Conservation (phyloP, 2,113 vertebrate genomes). For the Dascyllus trimaculatus region DNA sequence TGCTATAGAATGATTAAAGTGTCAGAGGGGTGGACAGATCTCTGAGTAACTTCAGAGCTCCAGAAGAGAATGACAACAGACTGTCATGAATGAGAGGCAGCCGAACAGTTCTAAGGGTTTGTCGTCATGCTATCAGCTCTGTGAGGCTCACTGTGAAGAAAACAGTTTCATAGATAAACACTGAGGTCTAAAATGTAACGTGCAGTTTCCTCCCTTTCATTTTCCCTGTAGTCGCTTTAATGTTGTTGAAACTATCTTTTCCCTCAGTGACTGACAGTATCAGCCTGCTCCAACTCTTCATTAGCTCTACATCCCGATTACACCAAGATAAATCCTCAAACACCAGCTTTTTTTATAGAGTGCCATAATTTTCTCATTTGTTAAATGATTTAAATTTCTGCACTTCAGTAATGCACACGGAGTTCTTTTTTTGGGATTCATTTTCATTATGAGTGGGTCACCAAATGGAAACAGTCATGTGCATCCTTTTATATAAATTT, state of each 20-base stretch:
- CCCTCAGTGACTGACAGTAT: neutral
- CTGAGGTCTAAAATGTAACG: neutral
- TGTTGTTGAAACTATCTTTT: neutral
- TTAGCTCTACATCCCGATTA: neutral
- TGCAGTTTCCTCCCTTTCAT: neutral
- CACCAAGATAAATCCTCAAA: neutral
- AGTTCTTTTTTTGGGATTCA: too few relatives aligned
- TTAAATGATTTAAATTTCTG: neutral
- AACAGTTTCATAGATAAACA: neutral
- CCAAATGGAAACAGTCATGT: neutral
- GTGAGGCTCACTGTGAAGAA: neutral
- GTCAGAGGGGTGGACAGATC: neutral
- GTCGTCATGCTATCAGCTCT: neutral
- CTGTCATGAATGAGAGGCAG: neutral
- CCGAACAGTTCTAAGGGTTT: neutral
- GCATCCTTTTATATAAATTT: neutral
- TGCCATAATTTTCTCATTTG: neutral
- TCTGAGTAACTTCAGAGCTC: neutral
- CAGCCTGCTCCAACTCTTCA: neutral
- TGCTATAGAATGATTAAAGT: conserved; percentile 26
- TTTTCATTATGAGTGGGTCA: too few relatives aligned
- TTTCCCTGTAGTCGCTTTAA: neutral
- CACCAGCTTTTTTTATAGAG: neutral
- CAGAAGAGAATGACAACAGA: conserved; percentile 1
- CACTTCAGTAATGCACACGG: too few relatives aligned